Evolutionary conservation across 92 coral and sea anemone species (phyloP), one percentile per base, ranked within the genome.

Genomic region (Diadumene lineata): DNA sequence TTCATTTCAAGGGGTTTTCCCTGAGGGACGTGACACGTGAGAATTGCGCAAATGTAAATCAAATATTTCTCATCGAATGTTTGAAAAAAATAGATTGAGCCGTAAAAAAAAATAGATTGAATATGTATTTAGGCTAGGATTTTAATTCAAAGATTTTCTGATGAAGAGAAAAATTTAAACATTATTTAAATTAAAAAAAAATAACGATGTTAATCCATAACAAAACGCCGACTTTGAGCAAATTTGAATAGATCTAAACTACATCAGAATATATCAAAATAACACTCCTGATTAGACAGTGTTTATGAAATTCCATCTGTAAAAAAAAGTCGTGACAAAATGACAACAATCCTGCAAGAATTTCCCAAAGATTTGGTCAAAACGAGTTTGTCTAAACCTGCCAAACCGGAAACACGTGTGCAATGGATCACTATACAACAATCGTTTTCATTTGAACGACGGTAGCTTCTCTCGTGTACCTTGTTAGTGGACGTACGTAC

Each of bases 341-440:
- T 26, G 8, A 55, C 21, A 55, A 55, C 8, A 55, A 55, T 55
- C 23, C 23, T 7, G 27, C 22, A 7, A 26, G 64, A 6, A 11
- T 58, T 58, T 22, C 11, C 22, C 22, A 18, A 16, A 53, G 60
- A 53, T 4, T 53, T 53, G 6, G 28, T 30, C 19, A 62, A 62
- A 62, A 62, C 68, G 31, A 62, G 68, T 62, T 26, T 10, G 9
- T 28, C 7, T 38, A 38, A 31, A 62, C 68, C 18, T 22, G 68
- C 31, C 38, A 62, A 62, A 62, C 68, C 68, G 68, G 68, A 62
- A 62, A 1, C 68, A 62, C 68, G 68, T 62, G 68, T 62, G 68
- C 68, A 62, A 62, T 62, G 31, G n/a, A 21, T 62, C 29, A 62
- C 31, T 62, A 28, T 62, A 28, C 58, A 21, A 21, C 58, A 6